Evolutionary conservation across 2,888 invertebrate species (phyloP).

Genomic region (Sceliomorpha sp.): DNA sequence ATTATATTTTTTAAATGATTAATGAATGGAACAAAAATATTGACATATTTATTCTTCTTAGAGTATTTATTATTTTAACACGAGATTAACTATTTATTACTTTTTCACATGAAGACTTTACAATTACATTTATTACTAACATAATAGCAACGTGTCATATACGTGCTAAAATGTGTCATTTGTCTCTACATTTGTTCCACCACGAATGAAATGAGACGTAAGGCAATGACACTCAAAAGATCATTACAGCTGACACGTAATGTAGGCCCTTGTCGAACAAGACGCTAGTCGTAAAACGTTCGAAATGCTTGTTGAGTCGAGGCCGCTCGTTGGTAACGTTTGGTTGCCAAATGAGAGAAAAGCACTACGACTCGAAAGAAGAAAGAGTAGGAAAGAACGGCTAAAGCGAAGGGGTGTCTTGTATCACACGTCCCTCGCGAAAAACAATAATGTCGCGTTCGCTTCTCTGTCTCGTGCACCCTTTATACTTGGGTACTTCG

Average conservation of each 20-base stretch:
- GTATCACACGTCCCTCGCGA: conserved; percentile 36
- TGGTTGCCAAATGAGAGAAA: conserved; percentile 24
- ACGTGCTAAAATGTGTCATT: no score
- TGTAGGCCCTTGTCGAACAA: conserved; percentile 9
- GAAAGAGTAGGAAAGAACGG: conserved; percentile 31
- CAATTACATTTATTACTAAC: no score
- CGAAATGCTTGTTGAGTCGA: conserved; percentile 30
- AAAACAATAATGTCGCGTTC: conserved; percentile 55
- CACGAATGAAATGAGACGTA: conserved; percentile 1
- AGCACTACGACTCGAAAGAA: conserved; percentile 34
- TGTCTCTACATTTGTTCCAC: background rate
- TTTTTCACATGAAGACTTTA: no score
- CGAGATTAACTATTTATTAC: no score
- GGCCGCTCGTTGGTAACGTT: conserved; percentile 13
- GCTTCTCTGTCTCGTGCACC: conserved; percentile 36
- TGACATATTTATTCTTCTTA: no score
- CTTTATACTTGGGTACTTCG: conserved; percentile 34
- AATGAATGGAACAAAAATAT: no score
- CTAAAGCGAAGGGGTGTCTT: conserved; percentile 37
- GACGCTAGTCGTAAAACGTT: conserved; percentile 29
- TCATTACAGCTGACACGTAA: background rate
- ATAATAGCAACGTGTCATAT: no score
- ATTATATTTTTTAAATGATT: no score
- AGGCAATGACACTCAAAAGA: conserved; percentile 18
- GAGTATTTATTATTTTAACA: no score